A percentile compares a stretch with the other conserved stretches of the same genome.
Evolutionary conservation across 2,113 vertebrate species (phyloP).

Genomic region (Gavialis gangeticus): DNA sequence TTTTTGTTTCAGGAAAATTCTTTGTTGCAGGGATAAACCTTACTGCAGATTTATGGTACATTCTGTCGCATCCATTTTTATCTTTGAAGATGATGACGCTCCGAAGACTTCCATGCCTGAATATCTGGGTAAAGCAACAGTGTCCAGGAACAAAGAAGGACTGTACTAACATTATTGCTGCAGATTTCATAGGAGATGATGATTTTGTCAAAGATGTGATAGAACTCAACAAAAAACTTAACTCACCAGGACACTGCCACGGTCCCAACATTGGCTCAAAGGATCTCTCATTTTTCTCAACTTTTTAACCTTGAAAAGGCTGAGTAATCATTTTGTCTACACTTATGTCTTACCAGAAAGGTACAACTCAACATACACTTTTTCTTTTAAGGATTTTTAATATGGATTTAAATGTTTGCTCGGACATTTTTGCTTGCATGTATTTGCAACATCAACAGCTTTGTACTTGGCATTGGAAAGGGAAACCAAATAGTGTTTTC

Average conservation of each 20-base stretch:
- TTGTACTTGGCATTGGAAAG: background rate
- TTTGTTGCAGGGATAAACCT: constrained; percentile 92
- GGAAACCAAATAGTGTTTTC: background rate
- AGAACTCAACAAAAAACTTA: constrained; percentile 82
- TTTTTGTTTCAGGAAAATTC: constrained; percentile 82
- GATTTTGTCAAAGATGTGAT: constrained; percentile 86
- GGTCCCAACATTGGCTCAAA: background rate
- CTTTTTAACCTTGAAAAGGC: background rate
- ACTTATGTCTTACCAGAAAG: background rate
- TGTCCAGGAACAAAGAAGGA: constrained; percentile 76
- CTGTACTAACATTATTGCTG: constrained; percentile 90
- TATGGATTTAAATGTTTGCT: background rate
- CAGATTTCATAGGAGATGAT: constrained; percentile 86
- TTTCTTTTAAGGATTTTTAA: background rate
- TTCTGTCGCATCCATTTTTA: constrained; percentile 75
- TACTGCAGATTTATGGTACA: constrained; percentile 83
- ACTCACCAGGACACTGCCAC: background rate
- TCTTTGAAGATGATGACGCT: constrained; percentile 84
- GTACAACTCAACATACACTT: too few species aligned
- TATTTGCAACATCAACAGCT: background rate
- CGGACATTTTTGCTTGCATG: background rate
- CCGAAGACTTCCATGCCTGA: constrained; percentile 78
- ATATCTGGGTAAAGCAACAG: constrained; percentile 86
- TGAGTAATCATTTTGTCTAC: background rate
- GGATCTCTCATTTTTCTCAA: background rate